Base-by-base conservation (phyloP, 2,113 vertebrate genomes). In the Addax nasomaculatus region DNA sequence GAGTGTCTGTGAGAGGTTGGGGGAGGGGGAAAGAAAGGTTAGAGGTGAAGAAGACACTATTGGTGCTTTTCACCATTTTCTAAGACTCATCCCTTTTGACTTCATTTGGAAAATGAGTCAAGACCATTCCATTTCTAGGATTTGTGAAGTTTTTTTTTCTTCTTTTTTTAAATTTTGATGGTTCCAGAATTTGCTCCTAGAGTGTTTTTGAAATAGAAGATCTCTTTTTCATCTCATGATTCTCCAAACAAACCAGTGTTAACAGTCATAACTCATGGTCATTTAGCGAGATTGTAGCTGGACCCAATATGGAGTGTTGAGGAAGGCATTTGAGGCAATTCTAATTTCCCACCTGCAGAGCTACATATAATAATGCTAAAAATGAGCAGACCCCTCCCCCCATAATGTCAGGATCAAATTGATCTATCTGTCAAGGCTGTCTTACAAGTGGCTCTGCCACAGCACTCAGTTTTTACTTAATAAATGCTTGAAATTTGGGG, bases 351-450 rank as follows among this genome's bases (percentile, higher is more conserved):
- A 47, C 83, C 92, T 79, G 53, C 87, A 36, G 84, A 92, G 76
- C 39, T 84, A 49, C 84, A 57, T 55, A 51, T 64, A 85, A 51
- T 57, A 83, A 13, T 85, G 85, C 92, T 91, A 64, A 96, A 81
- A 97, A 73, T 9, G 90, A 96, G 58, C 19, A 14, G 7, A 76
- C 47, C 39, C 7, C 33, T 25, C 33, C 45, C n/a, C 92, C 3
- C 57, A 33, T 70, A 73, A 49, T 90, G 87, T 97, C 93, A 97
- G 92, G 45, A 83, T 96, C 84, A 93, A 96, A 96, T 51, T 96
- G 93, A 78, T 97, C 92, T 97, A 33, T 93, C 95, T 97, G 80
- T 97, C 97, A 96, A 90, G 84, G 27, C 87, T 89, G 76, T 95
- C 89, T 95, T 87, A 55, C 12, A 27, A 81, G 47, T 30, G 76